Evolutionary conservation across 2,797 vertebrate genomes (phyloP), one percentile per base, ranked within the genome.

Genomic region (Danio aesculapii): DNA sequence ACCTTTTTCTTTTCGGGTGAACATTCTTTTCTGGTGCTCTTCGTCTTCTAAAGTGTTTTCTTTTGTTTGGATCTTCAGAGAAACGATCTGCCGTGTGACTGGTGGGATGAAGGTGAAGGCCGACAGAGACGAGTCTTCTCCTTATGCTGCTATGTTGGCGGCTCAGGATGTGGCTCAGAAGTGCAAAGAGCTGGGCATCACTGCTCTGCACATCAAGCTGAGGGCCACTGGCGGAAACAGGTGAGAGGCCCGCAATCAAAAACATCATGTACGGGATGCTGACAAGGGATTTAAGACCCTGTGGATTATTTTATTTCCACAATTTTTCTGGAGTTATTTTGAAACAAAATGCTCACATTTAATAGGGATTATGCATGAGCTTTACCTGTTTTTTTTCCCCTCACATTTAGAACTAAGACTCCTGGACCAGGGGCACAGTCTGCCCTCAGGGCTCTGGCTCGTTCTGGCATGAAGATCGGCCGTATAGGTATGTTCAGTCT

Each of bases 51-150:
- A 68, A 10, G 9, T 46, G 8, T 74, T 10, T 6, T 8, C 0
- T 1, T 43, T 12, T 6, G 21, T 19, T 47, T 52, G 6, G n/a
- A 19, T 52, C 63, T 52, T 0, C 85, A 99, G 97, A 90, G 97
- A 99, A 91, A 98, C 98, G 0, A 99, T 99, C 92, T 99, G 98
- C 90, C 96, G 97, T 0, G 98, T 99, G 85, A 99, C 98, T 0
- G 98, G 98, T 9, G 97, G 98, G 8, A 99, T 99, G 98, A 99
- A 99, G 92, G 98, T 99, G 86, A 99, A 99, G 90, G 98, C 98
- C 0, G 98, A 99, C 94, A 92, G 98, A 90, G 98, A 99, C 0
- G 98, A 99, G 87, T 98, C 97, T 3, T 99, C 97, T 70, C 97
- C 98, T 0, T 99, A 99, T 0, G 98, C 98, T 0, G 98, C 98